Evolutionary conservation across 1,140 invertebrate species (phyloP).

Genomic region (Papilio polytes): DNA sequence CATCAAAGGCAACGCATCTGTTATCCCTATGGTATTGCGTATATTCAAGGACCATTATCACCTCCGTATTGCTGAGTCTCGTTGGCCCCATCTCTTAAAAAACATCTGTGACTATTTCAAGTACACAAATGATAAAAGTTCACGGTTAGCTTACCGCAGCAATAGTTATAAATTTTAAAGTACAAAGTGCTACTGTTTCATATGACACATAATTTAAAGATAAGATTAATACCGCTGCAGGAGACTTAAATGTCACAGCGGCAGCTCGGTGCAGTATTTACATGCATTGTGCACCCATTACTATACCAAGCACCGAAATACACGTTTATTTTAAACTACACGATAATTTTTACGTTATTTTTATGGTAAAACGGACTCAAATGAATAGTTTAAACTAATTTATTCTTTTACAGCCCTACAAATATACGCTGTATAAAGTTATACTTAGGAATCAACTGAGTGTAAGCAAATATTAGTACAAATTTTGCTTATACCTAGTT

Average conservation of each 20-base stretch:
- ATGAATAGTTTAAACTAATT: too few species aligned
- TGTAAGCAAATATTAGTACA: too few species aligned
- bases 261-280: slow-evolving; percentile 4
- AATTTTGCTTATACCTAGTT: too few species aligned
- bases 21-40: too few species aligned
- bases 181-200: slow-evolving; percentile 23
- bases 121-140: background rate
- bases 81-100: background rate
- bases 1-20: too few species aligned
- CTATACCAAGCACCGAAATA: background rate
- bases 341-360: background rate
- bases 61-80: too few species aligned
- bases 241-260: slow-evolving; percentile 10
- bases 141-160: background rate
- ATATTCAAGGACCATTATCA: too few species aligned
- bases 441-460: too few species aligned
- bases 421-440: too few species aligned
- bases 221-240: slow-evolving; percentile 23
- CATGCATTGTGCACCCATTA: slow-evolving; percentile 14
- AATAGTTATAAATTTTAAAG: slow-evolving; percentile 18
- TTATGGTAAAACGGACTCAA: too few species aligned
- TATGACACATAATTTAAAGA: slow-evolving; percentile 27
- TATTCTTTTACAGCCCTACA: too few species aligned
- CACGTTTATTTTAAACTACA: background rate
- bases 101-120: too few species aligned